A percentile compares a stretch with the other conserved stretches of the same genome.
Conservation (phyloP, 2,797 vertebrate genomes). For the Diceros bicornis region DNA sequence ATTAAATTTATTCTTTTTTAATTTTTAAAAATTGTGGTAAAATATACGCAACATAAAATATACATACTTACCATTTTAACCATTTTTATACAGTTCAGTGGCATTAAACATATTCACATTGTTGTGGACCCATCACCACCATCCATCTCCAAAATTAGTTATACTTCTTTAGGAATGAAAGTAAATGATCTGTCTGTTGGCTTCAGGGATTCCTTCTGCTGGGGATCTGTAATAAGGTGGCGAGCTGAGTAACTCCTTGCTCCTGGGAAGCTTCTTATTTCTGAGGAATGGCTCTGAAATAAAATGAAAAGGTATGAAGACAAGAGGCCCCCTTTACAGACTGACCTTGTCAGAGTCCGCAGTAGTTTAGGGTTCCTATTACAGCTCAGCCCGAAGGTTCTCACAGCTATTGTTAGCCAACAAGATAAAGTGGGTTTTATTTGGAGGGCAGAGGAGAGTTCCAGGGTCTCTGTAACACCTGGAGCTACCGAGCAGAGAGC, state of each 20-base stretch:
- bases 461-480: neutral
- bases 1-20: constrained; percentile 33
- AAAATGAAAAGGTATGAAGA: neutral
- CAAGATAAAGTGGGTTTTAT: neutral
- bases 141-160: neutral
- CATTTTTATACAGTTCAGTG: neutral
- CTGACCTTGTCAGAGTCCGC: neutral
- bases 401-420: neutral
- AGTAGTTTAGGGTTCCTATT: neutral
- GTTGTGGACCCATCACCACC: neutral
- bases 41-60: neutral
- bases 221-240: neutral
- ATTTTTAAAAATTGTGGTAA: constrained; percentile 16
- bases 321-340: neutral
- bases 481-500: neutral
- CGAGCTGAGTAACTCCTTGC: neutral
- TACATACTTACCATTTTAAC: neutral
- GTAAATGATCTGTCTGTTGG: neutral
- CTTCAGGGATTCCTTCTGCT: neutral
- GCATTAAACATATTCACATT: neutral
- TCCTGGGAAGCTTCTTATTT: neutral
- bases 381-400: neutral
- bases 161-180: constrained; percentile 2
- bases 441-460: neutral
- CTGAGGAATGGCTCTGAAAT: neutral